Conservation (phyloP, 2,888 invertebrate genomes). For the Petrolisthes manimaculis region DNA sequence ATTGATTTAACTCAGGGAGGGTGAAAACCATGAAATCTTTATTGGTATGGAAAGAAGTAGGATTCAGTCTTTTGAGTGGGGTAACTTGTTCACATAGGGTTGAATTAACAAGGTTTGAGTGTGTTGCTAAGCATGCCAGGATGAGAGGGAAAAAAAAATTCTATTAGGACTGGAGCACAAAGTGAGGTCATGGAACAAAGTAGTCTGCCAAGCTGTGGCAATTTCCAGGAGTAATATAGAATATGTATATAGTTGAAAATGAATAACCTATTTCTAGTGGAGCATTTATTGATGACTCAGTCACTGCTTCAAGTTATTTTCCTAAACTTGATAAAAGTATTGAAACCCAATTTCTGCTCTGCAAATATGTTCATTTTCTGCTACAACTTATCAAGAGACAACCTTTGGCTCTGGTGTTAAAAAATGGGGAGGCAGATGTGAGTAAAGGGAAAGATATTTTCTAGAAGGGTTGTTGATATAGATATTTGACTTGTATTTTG, state of each 20-base stretch:
- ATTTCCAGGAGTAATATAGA: background rate
- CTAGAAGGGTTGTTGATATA: background rate
- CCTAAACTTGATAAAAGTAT: no score
- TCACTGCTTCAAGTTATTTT: no score
- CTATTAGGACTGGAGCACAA: slow-evolving; percentile 35
- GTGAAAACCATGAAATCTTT: no score
- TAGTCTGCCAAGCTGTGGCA: slow-evolving; percentile 18
- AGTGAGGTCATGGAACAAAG: slow-evolving; percentile 27
- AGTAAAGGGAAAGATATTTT: background rate
- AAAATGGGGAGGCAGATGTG: background rate
- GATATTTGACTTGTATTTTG: background rate
- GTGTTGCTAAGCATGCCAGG: slow-evolving; percentile 42
- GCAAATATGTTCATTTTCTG: no score
- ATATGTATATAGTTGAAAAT: no score
- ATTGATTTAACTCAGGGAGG: no score
- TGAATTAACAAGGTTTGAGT: slow-evolving; percentile 54
- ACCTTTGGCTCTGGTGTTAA: background rate
- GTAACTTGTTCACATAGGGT: background rate
- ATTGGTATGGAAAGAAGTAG: no score
- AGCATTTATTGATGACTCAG: no score
- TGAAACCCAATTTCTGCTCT: no score
- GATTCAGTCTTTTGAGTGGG: no score
- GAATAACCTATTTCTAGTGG: no score
- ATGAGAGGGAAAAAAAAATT: slow-evolving; percentile 21
- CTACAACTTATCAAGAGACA: no score